Evolutionary conservation across 2,888 invertebrate species (phyloP), one percentile per base, ranked within the genome.

Genomic region (Leistus spinibarbis): DNA sequence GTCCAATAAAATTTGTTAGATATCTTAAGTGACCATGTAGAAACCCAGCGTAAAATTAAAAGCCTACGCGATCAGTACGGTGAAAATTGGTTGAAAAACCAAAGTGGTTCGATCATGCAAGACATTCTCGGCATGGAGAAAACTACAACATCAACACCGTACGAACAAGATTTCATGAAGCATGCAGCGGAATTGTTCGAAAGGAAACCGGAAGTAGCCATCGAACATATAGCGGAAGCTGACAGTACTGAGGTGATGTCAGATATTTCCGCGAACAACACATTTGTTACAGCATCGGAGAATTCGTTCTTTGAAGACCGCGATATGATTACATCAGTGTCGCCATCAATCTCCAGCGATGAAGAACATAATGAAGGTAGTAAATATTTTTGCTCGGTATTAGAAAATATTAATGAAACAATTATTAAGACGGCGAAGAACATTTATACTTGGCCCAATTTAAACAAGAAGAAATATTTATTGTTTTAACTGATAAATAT

Each of bases 1-100:
- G 40, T 0, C 4, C 1, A 40, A n/a, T n/a, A n/a, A 40, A 27
- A 69, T 27, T 16, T 77, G 2, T 56, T 69, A 82, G 84, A 84
- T 76, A 80, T 81, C 23, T 83, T 84, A 19, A 81, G 82, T 23
- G 88, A 88, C 69, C 89, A 90, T 80, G 83, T 90, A 76, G 88
- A 89, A 79, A 89, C 88, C 0, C 91, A 90, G 79, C 87, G 87
- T 77, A 87, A 89, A 82, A 88, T 91, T 76, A 87, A 90, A 78
- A 86, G 85, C 20, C 79, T 91, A 17, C 85, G 90, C 13, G 83
- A 88, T 77, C 87, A 88, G 79, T 90, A 88, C 81, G 91, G 91
- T 10, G 88, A 88, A 78, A 86, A 88, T 68, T 92, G 91, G 91
- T 80, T 92, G 27, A 88, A 88, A 75, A 86, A 86, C 66, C 85